Evolutionary conservation across 1,140 invertebrate genomes (phyloP), one percentile per base, ranked within the genome.

Genomic region (Melanaphis sacchari): DNA sequence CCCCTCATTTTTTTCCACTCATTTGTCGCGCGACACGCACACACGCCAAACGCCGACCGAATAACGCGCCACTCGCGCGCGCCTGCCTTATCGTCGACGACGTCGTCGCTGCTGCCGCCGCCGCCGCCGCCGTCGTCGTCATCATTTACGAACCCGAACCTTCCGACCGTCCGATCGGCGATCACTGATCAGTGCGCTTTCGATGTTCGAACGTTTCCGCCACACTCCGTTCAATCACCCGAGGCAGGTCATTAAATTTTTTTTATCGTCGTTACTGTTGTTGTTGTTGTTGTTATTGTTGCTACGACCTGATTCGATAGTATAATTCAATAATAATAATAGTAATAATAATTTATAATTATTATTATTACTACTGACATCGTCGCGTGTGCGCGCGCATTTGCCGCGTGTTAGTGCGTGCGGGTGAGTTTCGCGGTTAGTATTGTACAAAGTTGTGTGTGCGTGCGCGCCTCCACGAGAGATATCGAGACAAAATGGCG

Each of bases 401-500:
- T 84, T 40, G 21, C 31, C 59, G 31, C 38, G 88, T 54, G 54
- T 59, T 41, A 26, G 54, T 46, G 49, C n/a, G 52, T 91, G 54
- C 54, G 38, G 15, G 24, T n/a, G n/a, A 36, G 26, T 76, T 66
- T 76, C 54, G 84, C 46, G 26, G 66, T 92, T 59, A 22, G 54
- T 76, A n/a, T 49, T 49, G 59, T 76, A n/a, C n/a, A n/a, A 76
- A 76, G 59, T 76, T 76, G 90, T n/a, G 90, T n/a, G 90, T 49
- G 66, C 21, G 90, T 49, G 36, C 81, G 91, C 36, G 24, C 26
- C 24, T 84, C 38, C 89, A 24, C 31, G n/a, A 38, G 41, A 85
- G 91, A 93, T 93, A 93, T 84, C 41, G 91, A 84, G 91, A 93
- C 91, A 93, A 93, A 93, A 93, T 93, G 91, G 91, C 91, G 91